phyloP scores from a whole-genome alignment of 2,113 vertebrate species.

The Rhabdornis inornatus region DNA sequence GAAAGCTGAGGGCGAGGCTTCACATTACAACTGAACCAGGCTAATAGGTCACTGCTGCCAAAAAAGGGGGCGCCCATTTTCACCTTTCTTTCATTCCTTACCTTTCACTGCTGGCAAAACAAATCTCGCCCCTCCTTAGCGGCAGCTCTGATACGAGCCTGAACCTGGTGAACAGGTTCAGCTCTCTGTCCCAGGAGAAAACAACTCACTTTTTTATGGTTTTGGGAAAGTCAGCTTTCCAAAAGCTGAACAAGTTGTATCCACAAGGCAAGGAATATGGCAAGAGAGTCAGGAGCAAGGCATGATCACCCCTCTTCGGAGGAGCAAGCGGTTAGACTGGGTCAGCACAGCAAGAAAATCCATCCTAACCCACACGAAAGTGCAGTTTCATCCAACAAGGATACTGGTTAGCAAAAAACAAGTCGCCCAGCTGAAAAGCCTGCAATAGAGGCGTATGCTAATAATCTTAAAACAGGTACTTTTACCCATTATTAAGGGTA shows the following conservation, averaged over 20 bases:
- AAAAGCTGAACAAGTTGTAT: background rate
- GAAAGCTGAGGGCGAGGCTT: slow-evolving; percentile 12
- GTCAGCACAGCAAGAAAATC: background rate
- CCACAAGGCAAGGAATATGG: background rate
- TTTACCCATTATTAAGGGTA: background rate
- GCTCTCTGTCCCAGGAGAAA: background rate
- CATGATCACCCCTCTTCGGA: background rate
- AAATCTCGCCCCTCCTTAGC: background rate
- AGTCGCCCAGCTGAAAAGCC: background rate
- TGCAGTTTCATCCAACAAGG: background rate
- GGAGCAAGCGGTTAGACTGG: background rate
- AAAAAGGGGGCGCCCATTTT: background rate
- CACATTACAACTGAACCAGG: slow-evolving; percentile 46
- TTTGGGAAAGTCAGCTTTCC: background rate
- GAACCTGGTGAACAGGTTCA: slow-evolving; percentile 42
- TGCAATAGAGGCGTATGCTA: background rate
- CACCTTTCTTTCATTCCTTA: slow-evolving; percentile 48
- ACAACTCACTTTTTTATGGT: background rate
- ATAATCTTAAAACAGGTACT: background rate
- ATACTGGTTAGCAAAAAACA: background rate
- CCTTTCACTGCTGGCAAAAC: slow-evolving; percentile 39
- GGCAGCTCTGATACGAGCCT: background rate
- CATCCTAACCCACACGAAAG: background rate
- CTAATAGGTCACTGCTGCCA: slow-evolving; percentile 46
- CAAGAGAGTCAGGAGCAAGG: background rate